Conservation (phyloP, 2,888 invertebrate species). For the Rhimphoctona megacephalus region DNA sequence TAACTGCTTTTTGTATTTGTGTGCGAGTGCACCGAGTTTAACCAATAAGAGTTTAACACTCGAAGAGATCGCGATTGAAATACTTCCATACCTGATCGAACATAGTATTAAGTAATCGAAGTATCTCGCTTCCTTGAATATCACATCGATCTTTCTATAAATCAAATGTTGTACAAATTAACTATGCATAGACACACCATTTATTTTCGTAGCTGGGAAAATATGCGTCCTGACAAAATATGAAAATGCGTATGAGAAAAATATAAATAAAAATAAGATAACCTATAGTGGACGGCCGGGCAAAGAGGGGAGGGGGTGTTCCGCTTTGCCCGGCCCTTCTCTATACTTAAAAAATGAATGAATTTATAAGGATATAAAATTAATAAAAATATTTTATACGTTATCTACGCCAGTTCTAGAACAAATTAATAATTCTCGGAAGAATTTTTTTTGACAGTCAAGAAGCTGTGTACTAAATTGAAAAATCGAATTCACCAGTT, state of each 20-base stretch:
- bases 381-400: too few relatives aligned
- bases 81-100: slow-evolving; percentile 52
- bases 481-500: too few relatives aligned
- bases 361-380: too few relatives aligned
- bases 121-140: slow-evolving; percentile 24
- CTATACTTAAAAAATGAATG: too few relatives aligned
- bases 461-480: too few relatives aligned
- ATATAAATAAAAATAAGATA: neutral
- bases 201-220: neutral
- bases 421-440: too few relatives aligned
- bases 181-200: slow-evolving; percentile 21
- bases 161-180: slow-evolving; percentile 10
- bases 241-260: neutral
- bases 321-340: too few relatives aligned
- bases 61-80: slow-evolving; percentile 43
- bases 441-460: too few relatives aligned
- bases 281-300: too few relatives aligned
- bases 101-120: slow-evolving; percentile 31
- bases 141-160: slow-evolving; percentile 3
- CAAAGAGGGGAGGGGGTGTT: too few relatives aligned
- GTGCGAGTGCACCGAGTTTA: neutral
- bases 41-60: slow-evolving; percentile 43
- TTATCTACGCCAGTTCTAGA: too few relatives aligned
- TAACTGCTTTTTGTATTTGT: neutral
- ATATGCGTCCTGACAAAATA: neutral